A percentile compares a stretch with the other conserved stretches of the same genome.
Conservation (phyloP, 1,140 invertebrate species). For the Microplitis mediator region DNA sequence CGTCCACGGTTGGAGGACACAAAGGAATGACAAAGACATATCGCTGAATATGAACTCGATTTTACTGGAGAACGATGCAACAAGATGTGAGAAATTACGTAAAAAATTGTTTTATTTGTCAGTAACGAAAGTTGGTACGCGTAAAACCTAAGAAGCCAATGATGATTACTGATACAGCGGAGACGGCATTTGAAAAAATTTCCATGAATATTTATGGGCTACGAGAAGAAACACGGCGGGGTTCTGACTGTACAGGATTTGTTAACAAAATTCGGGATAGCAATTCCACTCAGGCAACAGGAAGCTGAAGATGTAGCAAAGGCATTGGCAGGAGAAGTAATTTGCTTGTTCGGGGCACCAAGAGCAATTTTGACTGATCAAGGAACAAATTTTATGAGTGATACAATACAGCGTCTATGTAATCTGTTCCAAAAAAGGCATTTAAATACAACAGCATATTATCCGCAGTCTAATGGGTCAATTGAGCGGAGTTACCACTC, state of each 20-base stretch:
- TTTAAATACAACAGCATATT: constrained; percentile 39
- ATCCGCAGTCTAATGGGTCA: constrained; percentile 39
- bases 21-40: too few species aligned
- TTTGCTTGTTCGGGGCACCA: constrained; percentile 41
- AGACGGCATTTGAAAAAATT: background rate
- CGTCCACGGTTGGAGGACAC: too few species aligned
- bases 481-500: constrained; percentile 39
- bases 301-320: constrained; percentile 34
- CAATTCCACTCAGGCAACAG: constrained; percentile 31
- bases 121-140: background rate
- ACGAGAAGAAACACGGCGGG: constrained; percentile 19
- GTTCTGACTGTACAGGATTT: constrained; percentile 44
- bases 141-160: background rate
- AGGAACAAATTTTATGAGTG: constrained; percentile 38
- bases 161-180: background rate
- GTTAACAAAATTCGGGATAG: constrained; percentile 39
- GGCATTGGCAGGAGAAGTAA: constrained; percentile 36
- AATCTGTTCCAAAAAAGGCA: constrained; percentile 40
- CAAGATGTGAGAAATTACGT: background rate
- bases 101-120: background rate
- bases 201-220: background rate
- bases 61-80: too few species aligned
- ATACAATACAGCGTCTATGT: constrained; percentile 33
- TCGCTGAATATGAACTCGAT: background rate
- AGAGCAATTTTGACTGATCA: constrained; percentile 39